phyloP scores from a whole-genome alignment of 1,140 invertebrate species.

The Sminthurinus signatus region DNA sequence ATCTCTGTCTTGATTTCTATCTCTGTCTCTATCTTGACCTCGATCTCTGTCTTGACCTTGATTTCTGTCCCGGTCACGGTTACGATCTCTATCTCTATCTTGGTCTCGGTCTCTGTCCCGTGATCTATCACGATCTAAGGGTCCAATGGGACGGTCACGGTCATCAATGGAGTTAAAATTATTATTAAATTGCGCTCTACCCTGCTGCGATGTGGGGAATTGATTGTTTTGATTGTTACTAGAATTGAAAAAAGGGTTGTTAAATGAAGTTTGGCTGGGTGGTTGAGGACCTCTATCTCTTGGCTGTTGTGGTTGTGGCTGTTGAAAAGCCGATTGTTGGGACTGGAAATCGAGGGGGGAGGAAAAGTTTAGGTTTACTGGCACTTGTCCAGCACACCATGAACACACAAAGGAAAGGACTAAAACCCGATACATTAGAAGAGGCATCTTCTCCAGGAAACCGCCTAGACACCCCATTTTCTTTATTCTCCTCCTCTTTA shows the following conservation, averaged over 20 bases:
- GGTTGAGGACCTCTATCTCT: background rate
- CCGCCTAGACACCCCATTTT: conserved; percentile 5
- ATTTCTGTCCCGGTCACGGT: conserved; percentile 9
- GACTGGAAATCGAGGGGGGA: background rate
- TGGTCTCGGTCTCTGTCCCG: background rate
- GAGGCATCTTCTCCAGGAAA: conserved; percentile 5
- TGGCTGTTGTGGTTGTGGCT: conserved; percentile 1
- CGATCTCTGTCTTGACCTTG: background rate
- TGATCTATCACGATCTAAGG: conserved; percentile 7
- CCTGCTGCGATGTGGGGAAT: background rate
- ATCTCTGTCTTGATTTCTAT: no score
- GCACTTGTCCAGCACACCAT: conserved; percentile 10
- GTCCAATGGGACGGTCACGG: conserved; percentile 5
- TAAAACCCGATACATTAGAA: conserved; percentile 2
- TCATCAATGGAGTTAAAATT: conserved; percentile 30
- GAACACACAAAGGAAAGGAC: conserved; percentile 6
- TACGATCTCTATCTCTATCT: conserved; percentile 1
- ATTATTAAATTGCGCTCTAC: conserved; percentile 13
- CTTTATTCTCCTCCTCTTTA: background rate
- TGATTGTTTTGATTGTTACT: conserved; percentile 25
- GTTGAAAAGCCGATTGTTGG: background rate
- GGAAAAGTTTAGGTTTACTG: background rate
- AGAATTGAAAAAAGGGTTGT: background rate
- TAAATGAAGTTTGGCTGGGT: conserved; percentile 1
- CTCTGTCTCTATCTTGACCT: no score